phyloP scores from a whole-genome alignment of 2,888 invertebrate species.

The Cerceris ruficornis region DNA sequence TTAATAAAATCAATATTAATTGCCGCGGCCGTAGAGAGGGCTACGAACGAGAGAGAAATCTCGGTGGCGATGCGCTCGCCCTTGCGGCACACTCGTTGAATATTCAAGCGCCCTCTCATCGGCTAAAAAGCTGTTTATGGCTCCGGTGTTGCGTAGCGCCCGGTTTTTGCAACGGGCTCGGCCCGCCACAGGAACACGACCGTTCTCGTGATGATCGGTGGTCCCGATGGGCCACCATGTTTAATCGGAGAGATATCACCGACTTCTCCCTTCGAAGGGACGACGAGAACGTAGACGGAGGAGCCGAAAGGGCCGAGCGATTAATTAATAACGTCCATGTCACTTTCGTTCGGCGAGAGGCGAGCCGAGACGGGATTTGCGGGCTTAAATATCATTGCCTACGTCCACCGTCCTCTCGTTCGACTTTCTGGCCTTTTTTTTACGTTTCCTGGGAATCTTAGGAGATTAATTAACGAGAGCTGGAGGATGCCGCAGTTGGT shows the following conservation, averaged over 20 bases:
- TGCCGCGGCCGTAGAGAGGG: constrained; percentile 68
- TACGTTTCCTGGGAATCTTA: constrained; percentile 20
- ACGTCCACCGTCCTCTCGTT: constrained; percentile 16
- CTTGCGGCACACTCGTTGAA: constrained; percentile 72
- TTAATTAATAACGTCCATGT: constrained; percentile 70
- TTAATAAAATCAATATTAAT: constrained; percentile 81
- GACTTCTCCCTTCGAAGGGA: constrained; percentile 1
- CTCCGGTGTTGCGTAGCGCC: constrained; percentile 70
- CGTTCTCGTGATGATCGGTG: constrained; percentile 68
- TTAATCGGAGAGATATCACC: constrained; percentile 66
- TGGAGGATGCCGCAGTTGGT: constrained; percentile 3
- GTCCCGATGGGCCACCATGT: constrained; percentile 57
- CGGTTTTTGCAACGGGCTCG: constrained; percentile 70
- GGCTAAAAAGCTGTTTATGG: constrained; percentile 79
- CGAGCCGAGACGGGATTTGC: background rate
- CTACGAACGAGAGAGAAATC: background rate
- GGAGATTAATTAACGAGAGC: constrained; percentile 61
- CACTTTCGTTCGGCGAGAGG: constrained; percentile 60
- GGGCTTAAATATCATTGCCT: constrained; percentile 1
- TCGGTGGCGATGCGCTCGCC: constrained; percentile 53
- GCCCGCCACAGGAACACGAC: constrained; percentile 19
- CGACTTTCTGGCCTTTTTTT: constrained; percentile 48
- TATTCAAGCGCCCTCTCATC: constrained; percentile 74
- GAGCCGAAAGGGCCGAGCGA: constrained; percentile 46
- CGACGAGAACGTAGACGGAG: constrained; percentile 13